These are phyloP conservation scores for Myathropa florea DNA, from an alignment of 2,888 invertebrate genomes.

Conservation along the genomic window DNA sequence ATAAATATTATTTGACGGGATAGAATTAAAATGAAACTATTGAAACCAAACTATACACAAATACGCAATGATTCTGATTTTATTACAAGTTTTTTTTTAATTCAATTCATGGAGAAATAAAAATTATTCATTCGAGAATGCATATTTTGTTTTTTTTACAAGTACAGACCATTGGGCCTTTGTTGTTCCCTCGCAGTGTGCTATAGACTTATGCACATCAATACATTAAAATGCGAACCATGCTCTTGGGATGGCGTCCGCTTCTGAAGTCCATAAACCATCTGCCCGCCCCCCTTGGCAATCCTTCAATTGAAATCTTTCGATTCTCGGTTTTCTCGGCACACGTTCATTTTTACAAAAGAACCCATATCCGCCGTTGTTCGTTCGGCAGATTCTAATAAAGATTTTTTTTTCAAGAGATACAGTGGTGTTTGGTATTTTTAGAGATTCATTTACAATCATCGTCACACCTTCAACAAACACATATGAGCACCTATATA, in stretches of 20 bases:
- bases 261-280: constrained; percentile 61
- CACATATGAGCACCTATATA: constrained; percentile 13
- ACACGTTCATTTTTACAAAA: constrained; percentile 47
- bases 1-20: not conserved
- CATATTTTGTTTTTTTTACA: constrained; percentile 9
- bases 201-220: constrained; percentile 26
- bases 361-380: constrained; percentile 46
- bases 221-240: constrained; percentile 57
- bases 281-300: constrained; percentile 34
- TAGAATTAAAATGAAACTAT: not conserved
- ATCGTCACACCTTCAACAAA: constrained; percentile 35
- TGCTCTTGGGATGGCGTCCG: constrained; percentile 61
- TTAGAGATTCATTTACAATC: constrained; percentile 65
- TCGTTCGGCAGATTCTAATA: constrained; percentile 40
- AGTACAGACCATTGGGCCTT: constrained; percentile 3
- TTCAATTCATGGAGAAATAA: not conserved
- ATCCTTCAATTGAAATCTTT: constrained; percentile 57
- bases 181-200: constrained; percentile 13
- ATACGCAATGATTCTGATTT: not conserved
- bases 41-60: not conserved
- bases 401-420: constrained; percentile 40
- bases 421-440: constrained; percentile 51
- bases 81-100: not conserved
- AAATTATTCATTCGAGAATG: constrained; percentile 11
- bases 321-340: constrained; percentile 36